Base-by-base conservation (phyloP, 2,113 vertebrate species). In the Eulemur rufifrons region DNA sequence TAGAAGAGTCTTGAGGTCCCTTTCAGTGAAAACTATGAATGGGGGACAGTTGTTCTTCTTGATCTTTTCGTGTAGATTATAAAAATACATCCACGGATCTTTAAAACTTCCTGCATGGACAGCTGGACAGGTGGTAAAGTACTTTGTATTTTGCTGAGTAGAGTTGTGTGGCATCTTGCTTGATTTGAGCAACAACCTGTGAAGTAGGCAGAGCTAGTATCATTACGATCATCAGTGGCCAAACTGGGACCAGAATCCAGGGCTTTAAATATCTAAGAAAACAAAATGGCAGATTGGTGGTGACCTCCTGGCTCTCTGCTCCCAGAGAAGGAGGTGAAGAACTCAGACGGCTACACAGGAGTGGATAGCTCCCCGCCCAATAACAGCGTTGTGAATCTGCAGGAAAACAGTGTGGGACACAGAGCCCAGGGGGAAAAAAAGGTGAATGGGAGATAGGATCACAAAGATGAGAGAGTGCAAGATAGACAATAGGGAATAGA, bases 11-110 rank as follows among this genome's bases (percentile, higher is more conserved):
- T 87, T 83, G 12, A 69, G n/a, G 7, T 66, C 3, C 29, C 37
- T 77, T 71, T 94, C n/a, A 45, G 17, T 69, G 50, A 89, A 73
- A 97, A 89, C 59, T 61, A 20, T 56, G 10, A 69, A 69, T 11
- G 25, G 14, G 21, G 23, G 15, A 0, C 17, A 42, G 13, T 54
- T 68, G 3, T 21, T 91, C 91, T 66, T 52, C 18, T 92, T 63
- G 6, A 64, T 77, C 34, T 94, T 78, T 90, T 83, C 2, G 7
- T 23, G 4, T 82, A 47, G 18, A 13, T 45, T 63, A 21, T 94
- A 29, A 87, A 68, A 59, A 64, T 81, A 2, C 37, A 77, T 45
- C 17, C 7, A n/a, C 17, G 84, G 74, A 14, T 25, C 45, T 88
- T 68, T 45, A 37, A 42, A 56, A 73, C 8, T 13, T 77, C 85